Conservation (phyloP, 2,888 invertebrate species). For the Agrochola litura region DNA sequence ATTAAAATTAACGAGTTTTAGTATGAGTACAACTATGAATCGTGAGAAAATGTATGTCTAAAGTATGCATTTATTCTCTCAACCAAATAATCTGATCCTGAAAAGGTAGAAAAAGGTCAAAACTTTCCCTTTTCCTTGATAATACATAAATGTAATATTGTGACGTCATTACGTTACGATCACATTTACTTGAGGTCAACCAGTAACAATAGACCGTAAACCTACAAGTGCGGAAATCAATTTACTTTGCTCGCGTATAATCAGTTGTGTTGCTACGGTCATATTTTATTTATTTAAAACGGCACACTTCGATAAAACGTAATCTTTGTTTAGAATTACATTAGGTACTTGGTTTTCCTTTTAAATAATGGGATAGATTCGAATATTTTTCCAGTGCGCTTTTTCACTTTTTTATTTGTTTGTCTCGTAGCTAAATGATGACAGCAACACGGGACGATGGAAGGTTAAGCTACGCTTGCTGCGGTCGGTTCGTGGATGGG, state of each 20-base stretch:
- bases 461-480: too few species aligned
- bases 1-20: too few species aligned
- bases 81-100: too few species aligned
- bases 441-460: too few species aligned
- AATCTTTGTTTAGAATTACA: slow-evolving; percentile 8
- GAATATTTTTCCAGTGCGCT: background rate
- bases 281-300: slow-evolving; percentile 10
- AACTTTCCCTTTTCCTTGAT: background rate
- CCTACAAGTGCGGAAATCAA: slow-evolving; percentile 26
- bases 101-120: background rate
- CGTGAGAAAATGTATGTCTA: too few species aligned
- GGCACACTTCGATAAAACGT: background rate
- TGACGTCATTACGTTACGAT: slow-evolving; percentile 12
- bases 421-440: too few species aligned
- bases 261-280: background rate
- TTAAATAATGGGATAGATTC: background rate
- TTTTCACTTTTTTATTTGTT: too few species aligned
- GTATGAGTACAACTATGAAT: too few species aligned
- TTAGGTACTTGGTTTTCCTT: slow-evolving; percentile 13
- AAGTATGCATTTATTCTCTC: too few species aligned
- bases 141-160: background rate
- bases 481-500: too few species aligned
- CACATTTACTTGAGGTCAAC: slow-evolving; percentile 14
- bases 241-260: slow-evolving; percentile 33
- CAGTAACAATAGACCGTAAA: slow-evolving; percentile 15